These are phyloP conservation scores for Platyscapa corneri DNA, from an alignment of 1,140 invertebrate genomes.

Conservation along the genomic window DNA sequence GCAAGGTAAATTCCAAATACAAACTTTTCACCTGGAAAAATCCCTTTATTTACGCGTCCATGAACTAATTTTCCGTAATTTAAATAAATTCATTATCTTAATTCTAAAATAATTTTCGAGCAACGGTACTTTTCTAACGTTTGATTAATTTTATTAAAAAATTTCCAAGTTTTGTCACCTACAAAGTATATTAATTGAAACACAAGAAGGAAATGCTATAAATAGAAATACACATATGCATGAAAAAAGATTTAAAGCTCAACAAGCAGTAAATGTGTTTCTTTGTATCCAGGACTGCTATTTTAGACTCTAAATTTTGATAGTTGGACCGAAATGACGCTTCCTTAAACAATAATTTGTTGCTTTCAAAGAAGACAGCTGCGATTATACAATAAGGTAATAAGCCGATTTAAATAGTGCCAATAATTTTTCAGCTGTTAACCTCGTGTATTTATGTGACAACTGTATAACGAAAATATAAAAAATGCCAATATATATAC, in stretches of 20 bases:
- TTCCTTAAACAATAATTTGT: neutral
- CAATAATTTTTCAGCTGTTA: neutral
- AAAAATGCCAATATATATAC: neutral
- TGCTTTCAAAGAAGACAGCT: neutral
- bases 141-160: too few species aligned
- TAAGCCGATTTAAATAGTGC: neutral
- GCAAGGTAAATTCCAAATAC: too few species aligned
- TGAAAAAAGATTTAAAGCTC: neutral
- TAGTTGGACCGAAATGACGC: neutral
- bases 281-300: slow-evolving; percentile 15
- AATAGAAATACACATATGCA: neutral
- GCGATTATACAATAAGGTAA: neutral
- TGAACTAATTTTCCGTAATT: neutral
- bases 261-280: slow-evolving; percentile 35
- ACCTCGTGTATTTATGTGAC: neutral
- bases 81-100: too few species aligned
- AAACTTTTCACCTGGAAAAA: slow-evolving; percentile 24
- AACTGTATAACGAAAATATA: neutral
- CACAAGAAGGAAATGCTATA: neutral
- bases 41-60: neutral
- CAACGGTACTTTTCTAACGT: too few species aligned
- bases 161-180: too few species aligned
- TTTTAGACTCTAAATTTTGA: neutral
- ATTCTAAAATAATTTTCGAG: too few species aligned
- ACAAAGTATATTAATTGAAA: too few species aligned